Conservation (phyloP, 1,140 invertebrate genomes). For the Drosophila arawakana region DNA sequence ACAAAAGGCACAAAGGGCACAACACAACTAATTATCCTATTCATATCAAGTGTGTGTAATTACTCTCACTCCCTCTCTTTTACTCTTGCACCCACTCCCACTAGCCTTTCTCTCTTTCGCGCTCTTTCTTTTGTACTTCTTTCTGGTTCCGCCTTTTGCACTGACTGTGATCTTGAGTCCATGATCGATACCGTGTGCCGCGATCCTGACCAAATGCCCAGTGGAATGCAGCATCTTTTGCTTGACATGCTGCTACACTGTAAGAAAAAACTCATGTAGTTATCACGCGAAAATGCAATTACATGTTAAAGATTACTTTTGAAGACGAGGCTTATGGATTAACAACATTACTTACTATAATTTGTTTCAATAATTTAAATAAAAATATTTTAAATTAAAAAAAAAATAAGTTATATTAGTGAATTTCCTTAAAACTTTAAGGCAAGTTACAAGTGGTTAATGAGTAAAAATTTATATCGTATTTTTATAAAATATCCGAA, state of each 20-base stretch:
- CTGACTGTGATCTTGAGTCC: conserved; percentile 15
- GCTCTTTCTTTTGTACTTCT: not conserved
- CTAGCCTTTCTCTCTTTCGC: not conserved
- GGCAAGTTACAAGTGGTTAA: too few species aligned
- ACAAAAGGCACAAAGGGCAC: conserved; percentile 68
- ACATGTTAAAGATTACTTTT: not conserved
- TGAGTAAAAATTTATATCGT: too few species aligned
- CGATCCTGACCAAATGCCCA: conserved; percentile 37
- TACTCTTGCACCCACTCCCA: not conserved
- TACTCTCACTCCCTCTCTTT: conserved; percentile 42
- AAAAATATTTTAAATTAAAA: too few species aligned
- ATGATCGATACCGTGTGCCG: conserved; percentile 48
- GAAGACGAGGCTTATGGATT: too few species aligned
- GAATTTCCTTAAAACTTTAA: too few species aligned
- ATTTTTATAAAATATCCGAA: too few species aligned
- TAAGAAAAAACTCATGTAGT: not conserved
- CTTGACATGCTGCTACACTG: conserved; percentile 7
- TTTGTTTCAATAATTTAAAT: too few species aligned
- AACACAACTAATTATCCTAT: conserved; percentile 77
- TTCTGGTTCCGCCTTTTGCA: not conserved
- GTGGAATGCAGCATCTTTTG: conserved; percentile 13
- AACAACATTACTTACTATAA: too few species aligned
- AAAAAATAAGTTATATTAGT: too few species aligned
- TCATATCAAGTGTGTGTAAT: conserved; percentile 74
- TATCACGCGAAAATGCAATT: not conserved